Evolutionary conservation across 2,797 vertebrate genomes (phyloP), one percentile per base, ranked within the genome.

Genomic region (Dromococcyx pavoninus): DNA sequence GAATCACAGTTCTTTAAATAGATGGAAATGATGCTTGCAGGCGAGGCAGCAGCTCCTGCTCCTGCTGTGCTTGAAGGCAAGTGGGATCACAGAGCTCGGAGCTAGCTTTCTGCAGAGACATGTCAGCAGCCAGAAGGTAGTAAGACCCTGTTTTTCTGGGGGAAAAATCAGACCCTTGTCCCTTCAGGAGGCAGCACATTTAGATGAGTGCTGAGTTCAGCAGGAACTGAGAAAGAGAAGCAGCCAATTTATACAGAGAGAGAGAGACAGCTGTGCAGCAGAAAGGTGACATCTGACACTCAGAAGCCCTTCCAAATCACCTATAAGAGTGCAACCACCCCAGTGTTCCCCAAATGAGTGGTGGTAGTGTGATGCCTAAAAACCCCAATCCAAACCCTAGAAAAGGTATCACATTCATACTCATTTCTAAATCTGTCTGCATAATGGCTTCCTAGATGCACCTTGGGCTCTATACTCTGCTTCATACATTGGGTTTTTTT

Each of bases 1-100:
- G 70, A 81, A 27, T 93, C 76, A 81, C 25, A 62, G 32, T 17
- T 81, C 76, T 83, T 86, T 74, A 93, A 91, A 93, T 54, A 91
- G 78, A 44, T 10, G 7, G 62, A 75, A 81, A 75, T 75, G 28
- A 17, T 13, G 10, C 62, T 73, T 76, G 23, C 28, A 75, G 79
- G 23, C 70, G 76, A 62, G 18, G 43, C 6, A 65, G 39, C 80
- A 75, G 46, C 13, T 84, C 72, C 66, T 3, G 1, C 35, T 83
- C 61, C 66, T 65, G 25, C 82, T 79, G 69, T 60, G 15, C 30
- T 93, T 77, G 30, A 37, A 54, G 57, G 33, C 0, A 0, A 84
- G 51, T 18, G 46, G 88, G 53, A 79, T 67, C 37, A 46, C 37
- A 73, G 62, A 60, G 30, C 54, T 58, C 46, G 73, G 46, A 94